Base-by-base conservation (phyloP, 2,888 invertebrate genomes). In the Drosophila nr. medialis region DNA sequence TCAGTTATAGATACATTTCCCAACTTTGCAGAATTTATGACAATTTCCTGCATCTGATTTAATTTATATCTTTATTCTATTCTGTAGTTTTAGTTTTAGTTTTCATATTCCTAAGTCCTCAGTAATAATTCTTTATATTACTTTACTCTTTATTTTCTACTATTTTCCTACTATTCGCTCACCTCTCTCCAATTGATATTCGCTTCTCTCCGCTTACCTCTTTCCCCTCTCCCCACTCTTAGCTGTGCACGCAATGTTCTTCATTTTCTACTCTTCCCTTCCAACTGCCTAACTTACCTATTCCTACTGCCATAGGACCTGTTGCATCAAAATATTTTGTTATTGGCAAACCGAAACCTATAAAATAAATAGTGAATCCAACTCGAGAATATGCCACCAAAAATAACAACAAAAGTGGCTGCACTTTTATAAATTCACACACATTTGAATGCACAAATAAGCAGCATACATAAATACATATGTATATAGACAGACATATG, bases 381-480 rank as follows among this genome's bases (percentile, higher is more conserved):
- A 72, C 56, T 29, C 58, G 60, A 64, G 32, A 29, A 27, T 10
- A 49, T 24, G 15, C 27, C 24, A 30, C 27, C 24, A 27, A 30
- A 30, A 54, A 42, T 29, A 54, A 56, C 54, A 74, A 59, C 54
- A 38, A 71, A 42, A 71, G 38, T 63, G 59, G 66, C 56, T 80
- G 75, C 69, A 81, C 81, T 77, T 85, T 81, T 73, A 75, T 24
- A 54, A 42, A 7, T 34, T 48, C 36, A 58, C 29, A 45, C 30
- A 42, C 32, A 29, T 42, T 50, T 80, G 32, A 51, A 29, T 54
- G 29, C 51, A 63, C 58, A 45, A 38, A 54, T 18, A 45, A 36
- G 4, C 13, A 38, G 21, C 42, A 59, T 30, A 42, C 21, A 32
- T 40, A 27, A n/a, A 49, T 76, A 40, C 50, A 49, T 76, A 40